Base-by-base conservation (phyloP, 2,888 invertebrate genomes). In the Chalcosyrphus nemorum region DNA sequence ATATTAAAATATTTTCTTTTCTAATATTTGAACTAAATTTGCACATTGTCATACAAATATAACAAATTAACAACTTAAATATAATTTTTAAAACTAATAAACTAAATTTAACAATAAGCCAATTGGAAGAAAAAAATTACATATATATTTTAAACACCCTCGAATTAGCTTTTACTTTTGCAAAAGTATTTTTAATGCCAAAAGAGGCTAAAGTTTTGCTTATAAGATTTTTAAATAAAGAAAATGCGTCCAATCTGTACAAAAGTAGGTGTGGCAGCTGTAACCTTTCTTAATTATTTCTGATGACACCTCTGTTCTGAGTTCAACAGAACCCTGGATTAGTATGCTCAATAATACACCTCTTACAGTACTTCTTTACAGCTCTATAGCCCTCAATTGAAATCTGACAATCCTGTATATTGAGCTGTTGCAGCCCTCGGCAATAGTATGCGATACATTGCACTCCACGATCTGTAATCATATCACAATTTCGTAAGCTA, bases 301-400 rank as follows among this genome's bases (percentile, higher is more conserved):
- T n/a, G n/a, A n/a, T n/a, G n/a, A n/a, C n/a, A n/a, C n/a, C n/a
- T n/a, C n/a, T n/a, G n/a, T 24, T 2, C 11, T 19, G 38, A 57
- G 13, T 45, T 87, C 92, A 96, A 92, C 95, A 97, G 91, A 98
- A 97, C 27, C 97, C 97, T 84, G 98, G 98, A 92, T 98, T 98
- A 1, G 98, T 98, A 90, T 98, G 98, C 90, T 98, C 98, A 86
- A 98, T 98, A 86, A 98, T 95, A 91, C 98, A 98, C 88, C 96
- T 92, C 89, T 97, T 96, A 92, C 98, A 98, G 90, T 96, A 97
- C 89, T 96, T 96, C 91, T 97, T 97, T 47, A 98, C 97, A 4
- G 97, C 97, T 87, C 97, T 92, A 90, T 98, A 98, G 0, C 97
- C 97, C 87, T 97, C 95, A 50, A 97, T 92, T 3, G 97, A 96